Conservation (phyloP, 2,888 invertebrate genomes). For the Ectemnius continuus region DNA sequence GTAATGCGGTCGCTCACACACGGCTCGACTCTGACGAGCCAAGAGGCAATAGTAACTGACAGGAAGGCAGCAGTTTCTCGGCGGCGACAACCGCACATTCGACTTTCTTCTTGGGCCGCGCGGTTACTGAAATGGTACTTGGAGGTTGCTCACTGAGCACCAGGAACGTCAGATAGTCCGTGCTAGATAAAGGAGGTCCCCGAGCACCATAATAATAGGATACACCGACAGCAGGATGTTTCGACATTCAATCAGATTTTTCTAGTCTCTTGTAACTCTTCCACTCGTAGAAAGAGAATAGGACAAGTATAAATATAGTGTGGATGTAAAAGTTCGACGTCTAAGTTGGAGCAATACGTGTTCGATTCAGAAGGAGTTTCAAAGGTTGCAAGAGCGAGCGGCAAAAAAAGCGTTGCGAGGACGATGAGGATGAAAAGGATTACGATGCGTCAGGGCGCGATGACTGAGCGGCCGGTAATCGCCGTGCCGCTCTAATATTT, state of each 20-base stretch:
- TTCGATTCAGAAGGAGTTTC: too few species aligned
- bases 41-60: slow-evolving; percentile 40
- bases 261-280: slow-evolving; percentile 6
- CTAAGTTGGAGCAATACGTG: too few species aligned
- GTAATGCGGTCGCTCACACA: too few species aligned
- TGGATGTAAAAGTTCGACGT: too few species aligned
- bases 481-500: slow-evolving; percentile 75
- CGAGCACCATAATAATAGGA: slow-evolving; percentile 51
- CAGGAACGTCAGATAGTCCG: slow-evolving; percentile 55
- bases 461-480: slow-evolving; percentile 77
- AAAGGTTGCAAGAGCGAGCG: slow-evolving; percentile 24
- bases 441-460: slow-evolving; percentile 75
- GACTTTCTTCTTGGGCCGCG: slow-evolving; percentile 40
- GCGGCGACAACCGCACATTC: slow-evolving; percentile 16
- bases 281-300: not conserved
- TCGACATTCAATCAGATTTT: slow-evolving; percentile 49
- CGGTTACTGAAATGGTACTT: slow-evolving; percentile 57
- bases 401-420: slow-evolving; percentile 17
- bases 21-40: slow-evolving; percentile 14
- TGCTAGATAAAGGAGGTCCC: slow-evolving; percentile 43
- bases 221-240: slow-evolving; percentile 39
- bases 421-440: slow-evolving; percentile 70
- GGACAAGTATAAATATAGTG: not conserved
- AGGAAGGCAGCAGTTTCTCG: slow-evolving; percentile 36
- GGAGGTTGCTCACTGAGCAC: slow-evolving; percentile 56